Conservation (phyloP, 2,113 vertebrate species). For the Cairina moschata region DNA sequence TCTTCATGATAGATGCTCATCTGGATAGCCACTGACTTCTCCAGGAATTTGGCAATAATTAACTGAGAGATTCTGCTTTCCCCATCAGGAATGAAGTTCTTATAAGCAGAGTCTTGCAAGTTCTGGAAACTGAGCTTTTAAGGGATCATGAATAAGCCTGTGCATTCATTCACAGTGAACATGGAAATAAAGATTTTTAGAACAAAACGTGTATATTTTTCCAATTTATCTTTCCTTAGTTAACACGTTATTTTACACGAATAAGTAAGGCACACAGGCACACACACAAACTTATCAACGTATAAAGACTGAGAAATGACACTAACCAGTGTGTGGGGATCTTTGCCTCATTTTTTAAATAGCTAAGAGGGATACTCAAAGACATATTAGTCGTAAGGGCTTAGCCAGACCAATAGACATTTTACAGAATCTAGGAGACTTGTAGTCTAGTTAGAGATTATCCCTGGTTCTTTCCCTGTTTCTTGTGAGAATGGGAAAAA, state of each 20-base stretch:
- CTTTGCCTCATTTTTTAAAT: background rate
- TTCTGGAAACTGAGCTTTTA: background rate
- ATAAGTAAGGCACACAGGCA: background rate
- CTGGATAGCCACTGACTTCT: background rate
- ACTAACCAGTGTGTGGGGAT: background rate
- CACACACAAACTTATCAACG: background rate
- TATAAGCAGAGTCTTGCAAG: background rate
- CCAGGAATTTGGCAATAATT: background rate
- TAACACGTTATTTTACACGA: background rate
- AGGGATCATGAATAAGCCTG: background rate
- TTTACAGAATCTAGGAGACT: background rate
- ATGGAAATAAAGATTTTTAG: background rate
- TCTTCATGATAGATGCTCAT: background rate
- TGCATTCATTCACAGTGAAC: background rate
- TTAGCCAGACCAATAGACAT: background rate
- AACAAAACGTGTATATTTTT: background rate
- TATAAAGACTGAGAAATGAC: background rate
- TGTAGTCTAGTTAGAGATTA: background rate
- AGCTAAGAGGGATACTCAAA: background rate
- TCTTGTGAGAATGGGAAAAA: background rate
- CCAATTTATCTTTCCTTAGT: background rate
- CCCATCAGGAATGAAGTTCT: background rate
- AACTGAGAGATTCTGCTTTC: background rate
- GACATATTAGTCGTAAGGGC: background rate
- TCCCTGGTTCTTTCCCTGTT: background rate